Conservation (phyloP, 2,113 vertebrate species). For the Forbesichthys papilliferus region DNA sequence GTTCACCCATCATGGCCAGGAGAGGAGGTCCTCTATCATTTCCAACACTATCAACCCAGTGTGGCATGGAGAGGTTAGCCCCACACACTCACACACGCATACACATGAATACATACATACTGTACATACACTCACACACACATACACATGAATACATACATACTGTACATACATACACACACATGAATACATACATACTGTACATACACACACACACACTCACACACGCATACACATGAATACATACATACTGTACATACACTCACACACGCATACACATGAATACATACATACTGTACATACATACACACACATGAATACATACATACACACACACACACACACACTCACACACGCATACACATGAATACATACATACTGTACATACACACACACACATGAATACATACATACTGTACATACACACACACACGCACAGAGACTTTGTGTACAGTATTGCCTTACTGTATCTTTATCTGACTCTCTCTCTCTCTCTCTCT, state of each 20-base stretch:
- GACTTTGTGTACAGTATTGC: too few relatives aligned
- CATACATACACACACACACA: too few relatives aligned
- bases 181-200: neutral
- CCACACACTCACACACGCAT: slow-evolving; percentile 5
- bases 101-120: neutral
- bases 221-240: neutral
- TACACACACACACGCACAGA: too few relatives aligned
- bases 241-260: neutral
- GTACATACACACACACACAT: neutral
- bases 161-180: neutral
- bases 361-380: neutral
- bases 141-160: too few relatives aligned
- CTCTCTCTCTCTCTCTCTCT: neutral
- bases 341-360: slow-evolving; percentile 1
- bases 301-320: neutral
- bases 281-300: too few relatives aligned
- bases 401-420: neutral
- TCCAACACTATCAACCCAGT: slow-evolving; percentile 93
- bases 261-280: neutral
- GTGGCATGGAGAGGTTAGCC: slow-evolving; percentile 91
- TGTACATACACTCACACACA: neutral
- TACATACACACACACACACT: neutral
- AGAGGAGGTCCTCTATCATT: slow-evolving; percentile 89
- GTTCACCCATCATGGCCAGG: slow-evolving; percentile 94
- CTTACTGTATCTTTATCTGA: too few relatives aligned